These are phyloP conservation scores for Drosophila ercepeae DNA, from an alignment of 1,140 invertebrate genomes.

Conservation along the genomic window DNA sequence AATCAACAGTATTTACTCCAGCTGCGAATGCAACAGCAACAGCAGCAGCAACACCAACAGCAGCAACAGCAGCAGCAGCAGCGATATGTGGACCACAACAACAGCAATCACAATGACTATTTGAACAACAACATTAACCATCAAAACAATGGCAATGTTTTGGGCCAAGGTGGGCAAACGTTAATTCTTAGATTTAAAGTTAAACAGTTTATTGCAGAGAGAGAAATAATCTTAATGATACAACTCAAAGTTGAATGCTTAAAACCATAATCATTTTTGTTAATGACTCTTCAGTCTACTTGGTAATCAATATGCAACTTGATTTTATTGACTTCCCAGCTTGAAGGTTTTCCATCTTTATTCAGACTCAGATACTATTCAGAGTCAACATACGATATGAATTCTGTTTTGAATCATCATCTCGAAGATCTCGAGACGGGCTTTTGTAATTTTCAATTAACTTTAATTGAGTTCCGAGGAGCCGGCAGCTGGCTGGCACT, in stretches of 20 bases:
- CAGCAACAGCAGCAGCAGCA: slow-evolving; percentile 33
- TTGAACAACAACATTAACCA: slow-evolving; percentile 56
- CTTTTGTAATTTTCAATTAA: slow-evolving; percentile 60
- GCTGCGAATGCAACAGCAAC: slow-evolving; percentile 52
- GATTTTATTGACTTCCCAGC: not conserved
- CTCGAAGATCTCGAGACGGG: slow-evolving; percentile 32
- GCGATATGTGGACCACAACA: slow-evolving; percentile 40
- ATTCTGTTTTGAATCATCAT: slow-evolving; percentile 13
- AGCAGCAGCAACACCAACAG: slow-evolving; percentile 18
- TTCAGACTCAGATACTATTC: too few relatives aligned
- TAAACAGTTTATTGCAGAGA: slow-evolving; percentile 3
- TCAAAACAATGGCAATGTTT: slow-evolving; percentile 39
- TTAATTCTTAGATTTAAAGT: slow-evolving; percentile 22
- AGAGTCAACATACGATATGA: too few relatives aligned
- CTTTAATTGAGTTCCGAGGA: slow-evolving; percentile 48
- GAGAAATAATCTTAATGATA: not conserved
- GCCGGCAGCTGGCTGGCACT: slow-evolving; percentile 16
- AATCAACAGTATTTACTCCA: slow-evolving; percentile 80
- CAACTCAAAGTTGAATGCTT: not conserved
- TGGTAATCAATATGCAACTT: not conserved
- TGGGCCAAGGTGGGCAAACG: slow-evolving; percentile 62
- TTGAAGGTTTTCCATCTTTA: slow-evolving; percentile 11
- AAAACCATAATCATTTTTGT: not conserved
- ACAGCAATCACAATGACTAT: slow-evolving; percentile 66
- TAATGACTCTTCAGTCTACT: not conserved